phyloP scores from a whole-genome alignment of 1,140 invertebrate genomes.

The Linepithema humile region DNA sequence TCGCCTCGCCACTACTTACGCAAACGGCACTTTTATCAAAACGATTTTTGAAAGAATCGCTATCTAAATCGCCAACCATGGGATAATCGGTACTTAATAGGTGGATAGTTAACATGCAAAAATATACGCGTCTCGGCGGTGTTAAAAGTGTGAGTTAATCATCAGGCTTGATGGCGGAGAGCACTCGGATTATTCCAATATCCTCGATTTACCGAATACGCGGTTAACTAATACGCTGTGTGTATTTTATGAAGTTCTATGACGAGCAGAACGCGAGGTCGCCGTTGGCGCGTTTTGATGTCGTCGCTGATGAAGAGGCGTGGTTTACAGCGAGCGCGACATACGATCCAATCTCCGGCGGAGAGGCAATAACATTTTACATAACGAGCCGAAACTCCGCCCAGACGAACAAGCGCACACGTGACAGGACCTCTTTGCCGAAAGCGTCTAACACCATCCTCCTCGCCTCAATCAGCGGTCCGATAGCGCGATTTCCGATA shows the following conservation, averaged over 20 bases:
- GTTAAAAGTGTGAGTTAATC: conserved; percentile 27
- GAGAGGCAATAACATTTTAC: background rate
- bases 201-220: background rate
- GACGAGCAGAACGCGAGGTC: conserved; percentile 1
- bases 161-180: background rate
- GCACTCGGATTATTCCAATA: background rate
- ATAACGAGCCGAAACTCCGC: conserved; percentile 37
- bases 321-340: conserved; percentile 12
- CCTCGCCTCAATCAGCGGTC: conserved; percentile 6
- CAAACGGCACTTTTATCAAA: conserved; percentile 38
- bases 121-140: background rate
- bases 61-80: background rate
- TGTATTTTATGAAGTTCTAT: conserved; percentile 9
- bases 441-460: background rate
- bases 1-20: background rate
- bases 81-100: conserved; percentile 18
- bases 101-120: background rate
- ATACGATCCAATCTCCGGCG: background rate
- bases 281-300: background rate
- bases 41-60: background rate
- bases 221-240: background rate
- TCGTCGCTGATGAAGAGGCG: conserved; percentile 4
- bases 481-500: no score
- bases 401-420: conserved; percentile 16
- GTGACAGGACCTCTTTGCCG: background rate